phyloP scores from a whole-genome alignment of 1,140 invertebrate genomes.

The Drosophila arizonae region DNA sequence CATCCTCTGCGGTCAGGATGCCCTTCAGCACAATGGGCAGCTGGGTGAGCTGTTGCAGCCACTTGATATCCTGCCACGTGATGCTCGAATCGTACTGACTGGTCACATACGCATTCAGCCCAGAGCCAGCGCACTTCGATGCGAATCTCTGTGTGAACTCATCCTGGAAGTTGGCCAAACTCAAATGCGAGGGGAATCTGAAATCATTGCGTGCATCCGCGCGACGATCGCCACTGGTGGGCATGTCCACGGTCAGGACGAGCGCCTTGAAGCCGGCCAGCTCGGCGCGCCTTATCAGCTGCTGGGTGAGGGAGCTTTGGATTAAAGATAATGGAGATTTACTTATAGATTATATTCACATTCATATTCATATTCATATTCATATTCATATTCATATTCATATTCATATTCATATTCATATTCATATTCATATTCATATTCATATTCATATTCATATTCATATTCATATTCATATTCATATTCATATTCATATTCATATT shows the following conservation, averaged over 20 bases:
- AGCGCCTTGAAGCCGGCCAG: slow-evolving; percentile 92
- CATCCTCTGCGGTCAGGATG: slow-evolving; percentile 93
- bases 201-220: slow-evolving; percentile 94
- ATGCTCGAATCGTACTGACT: slow-evolving; percentile 90
- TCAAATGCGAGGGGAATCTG: slow-evolving; percentile 89
- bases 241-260: slow-evolving; percentile 95
- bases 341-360: too few species aligned
- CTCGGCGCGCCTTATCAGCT: slow-evolving; percentile 91
- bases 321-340: too few species aligned
- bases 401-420: too few species aligned
- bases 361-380: too few species aligned
- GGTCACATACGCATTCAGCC: slow-evolving; percentile 89
- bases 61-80: slow-evolving; percentile 92
- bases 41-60: slow-evolving; percentile 91
- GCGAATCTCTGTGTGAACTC: slow-evolving; percentile 84
- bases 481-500: too few species aligned
- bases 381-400: too few species aligned
- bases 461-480: too few species aligned
- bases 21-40: slow-evolving; percentile 95
- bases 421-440: too few species aligned
- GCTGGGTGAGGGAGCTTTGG: slow-evolving; percentile 87
- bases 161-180: slow-evolving; percentile 89
- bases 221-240: slow-evolving; percentile 91
- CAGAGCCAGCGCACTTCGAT: slow-evolving; percentile 85
- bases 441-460: too few species aligned